phyloP scores from a whole-genome alignment of 2,797 vertebrate genomes.

The Pantherophis alleghaniensis region DNA sequence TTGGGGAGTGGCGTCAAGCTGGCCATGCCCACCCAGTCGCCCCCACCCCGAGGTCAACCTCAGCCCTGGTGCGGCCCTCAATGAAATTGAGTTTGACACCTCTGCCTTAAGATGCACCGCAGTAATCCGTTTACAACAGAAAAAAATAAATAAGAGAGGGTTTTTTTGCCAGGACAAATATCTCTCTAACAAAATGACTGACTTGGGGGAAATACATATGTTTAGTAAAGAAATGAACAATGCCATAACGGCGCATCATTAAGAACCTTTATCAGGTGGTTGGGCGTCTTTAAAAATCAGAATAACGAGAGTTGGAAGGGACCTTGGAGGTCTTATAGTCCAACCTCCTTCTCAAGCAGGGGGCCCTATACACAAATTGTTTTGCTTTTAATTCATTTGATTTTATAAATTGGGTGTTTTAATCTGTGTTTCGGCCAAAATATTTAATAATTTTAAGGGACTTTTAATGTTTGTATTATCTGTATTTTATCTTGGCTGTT shows the following conservation, averaged over 20 bases:
- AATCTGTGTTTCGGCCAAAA: too few relatives aligned
- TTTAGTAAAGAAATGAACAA: not conserved
- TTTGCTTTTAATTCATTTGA: too few relatives aligned
- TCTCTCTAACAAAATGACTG: not conserved
- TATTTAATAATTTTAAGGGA: too few relatives aligned
- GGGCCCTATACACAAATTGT: not conserved
- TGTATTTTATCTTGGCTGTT: too few relatives aligned
- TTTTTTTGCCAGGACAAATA: not conserved
- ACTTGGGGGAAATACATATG: not conserved
- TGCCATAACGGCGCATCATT: fast-evolving
- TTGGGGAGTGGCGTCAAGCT: too few relatives aligned
- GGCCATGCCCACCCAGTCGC: too few relatives aligned
- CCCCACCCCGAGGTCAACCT: too few relatives aligned
- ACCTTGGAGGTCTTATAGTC: not conserved
- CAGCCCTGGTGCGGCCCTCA: too few relatives aligned
- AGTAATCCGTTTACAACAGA: not conserved
- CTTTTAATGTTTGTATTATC: too few relatives aligned
- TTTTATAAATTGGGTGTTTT: too few relatives aligned
- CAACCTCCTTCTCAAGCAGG: not conserved
- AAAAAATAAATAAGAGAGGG: not conserved
- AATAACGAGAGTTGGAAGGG: not conserved
- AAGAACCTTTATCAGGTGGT: not conserved
- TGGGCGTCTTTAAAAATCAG: not conserved
- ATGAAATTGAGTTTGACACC: too few relatives aligned
- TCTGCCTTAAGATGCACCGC: not conserved